Evolutionary conservation across 2,888 invertebrate species (phyloP).

Genomic region (Diabrotica balteata): DNA sequence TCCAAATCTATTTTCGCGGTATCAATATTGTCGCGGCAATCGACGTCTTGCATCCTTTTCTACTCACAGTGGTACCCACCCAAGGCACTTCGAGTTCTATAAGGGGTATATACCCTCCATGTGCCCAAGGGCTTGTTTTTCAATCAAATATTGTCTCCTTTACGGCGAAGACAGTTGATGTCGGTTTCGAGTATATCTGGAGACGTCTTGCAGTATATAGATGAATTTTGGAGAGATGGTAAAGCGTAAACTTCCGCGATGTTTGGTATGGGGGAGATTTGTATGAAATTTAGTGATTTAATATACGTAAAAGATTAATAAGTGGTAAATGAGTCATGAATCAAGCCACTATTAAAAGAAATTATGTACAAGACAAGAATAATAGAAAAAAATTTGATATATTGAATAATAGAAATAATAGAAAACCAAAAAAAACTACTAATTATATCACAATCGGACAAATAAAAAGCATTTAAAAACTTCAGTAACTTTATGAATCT

Average conservation of each 20-base stretch:
- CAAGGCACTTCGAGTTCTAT: conserved; percentile 24
- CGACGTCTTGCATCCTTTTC: conserved; percentile 31
- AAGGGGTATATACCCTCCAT: conserved; percentile 29
- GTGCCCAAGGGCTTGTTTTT: conserved; percentile 33
- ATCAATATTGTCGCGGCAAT: conserved; percentile 36
- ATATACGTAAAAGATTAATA: not conserved
- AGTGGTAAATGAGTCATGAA: not conserved
- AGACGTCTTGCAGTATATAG: conserved; percentile 1
- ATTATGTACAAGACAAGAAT: no score
- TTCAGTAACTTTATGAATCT: no score
- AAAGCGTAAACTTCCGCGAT: not conserved
- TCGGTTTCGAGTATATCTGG: conserved; percentile 19
- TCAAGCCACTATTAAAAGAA: no score
- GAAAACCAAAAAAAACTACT: no score
- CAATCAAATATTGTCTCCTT: conserved; percentile 42
- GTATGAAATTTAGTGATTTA: conserved; percentile 6
- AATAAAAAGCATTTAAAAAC: no score
- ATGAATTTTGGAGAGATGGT: not conserved
- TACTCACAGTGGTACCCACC: conserved; percentile 13
- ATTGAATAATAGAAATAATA: no score
- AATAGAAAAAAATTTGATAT: no score
- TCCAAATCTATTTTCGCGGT: conserved; percentile 38
- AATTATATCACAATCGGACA: no score
- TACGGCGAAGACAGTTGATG: conserved; percentile 35
- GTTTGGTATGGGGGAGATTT: conserved; percentile 11